phyloP scores from a whole-genome alignment of 2,797 vertebrate species.

The Enteromius mattozi region DNA sequence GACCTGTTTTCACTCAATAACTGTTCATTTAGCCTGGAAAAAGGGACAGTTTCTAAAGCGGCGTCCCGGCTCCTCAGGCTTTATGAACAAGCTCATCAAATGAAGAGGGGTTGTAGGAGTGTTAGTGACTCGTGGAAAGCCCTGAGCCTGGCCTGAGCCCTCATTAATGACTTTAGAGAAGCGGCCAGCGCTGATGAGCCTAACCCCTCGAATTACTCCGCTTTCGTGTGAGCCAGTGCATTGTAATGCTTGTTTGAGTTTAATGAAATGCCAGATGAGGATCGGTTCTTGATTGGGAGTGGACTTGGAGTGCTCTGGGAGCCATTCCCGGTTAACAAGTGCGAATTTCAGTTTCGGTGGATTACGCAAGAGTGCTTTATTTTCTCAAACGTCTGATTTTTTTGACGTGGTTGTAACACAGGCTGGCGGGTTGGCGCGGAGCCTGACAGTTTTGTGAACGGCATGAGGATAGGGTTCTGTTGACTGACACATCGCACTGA shows the following conservation, averaged over 20 bases:
- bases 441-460: constrained; percentile 19
- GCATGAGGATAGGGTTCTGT: not conserved
- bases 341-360: not conserved
- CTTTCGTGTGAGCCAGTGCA: constrained; percentile 9
- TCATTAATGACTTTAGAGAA: constrained; percentile 52
- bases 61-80: constrained; percentile 19
- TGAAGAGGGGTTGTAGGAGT: constrained; percentile 49
- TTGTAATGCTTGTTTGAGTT: constrained; percentile 41
- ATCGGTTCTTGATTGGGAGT: constrained; percentile 21
- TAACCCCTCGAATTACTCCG: constrained; percentile 44
- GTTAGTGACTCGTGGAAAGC: constrained; percentile 39
- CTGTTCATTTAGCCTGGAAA: constrained; percentile 59
- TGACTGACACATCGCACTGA: constrained; percentile 45
- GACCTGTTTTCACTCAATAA: constrained; percentile 64
- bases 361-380: not conserved
- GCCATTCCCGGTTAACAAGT: constrained; percentile 27
- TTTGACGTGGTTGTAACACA: constrained; percentile 3
- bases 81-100: constrained; percentile 64
- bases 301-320: constrained; percentile 21
- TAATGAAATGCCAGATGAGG: constrained; percentile 41
- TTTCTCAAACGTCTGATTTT: not conserved
- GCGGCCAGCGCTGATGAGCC: constrained; percentile 50
- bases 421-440: not conserved
- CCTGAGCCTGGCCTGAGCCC: constrained; percentile 43
- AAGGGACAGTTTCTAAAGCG: constrained; percentile 31